These are phyloP conservation scores for Margaritifera margaritifera DNA, from an alignment of 2,888 invertebrate species.

Conservation along the genomic window DNA sequence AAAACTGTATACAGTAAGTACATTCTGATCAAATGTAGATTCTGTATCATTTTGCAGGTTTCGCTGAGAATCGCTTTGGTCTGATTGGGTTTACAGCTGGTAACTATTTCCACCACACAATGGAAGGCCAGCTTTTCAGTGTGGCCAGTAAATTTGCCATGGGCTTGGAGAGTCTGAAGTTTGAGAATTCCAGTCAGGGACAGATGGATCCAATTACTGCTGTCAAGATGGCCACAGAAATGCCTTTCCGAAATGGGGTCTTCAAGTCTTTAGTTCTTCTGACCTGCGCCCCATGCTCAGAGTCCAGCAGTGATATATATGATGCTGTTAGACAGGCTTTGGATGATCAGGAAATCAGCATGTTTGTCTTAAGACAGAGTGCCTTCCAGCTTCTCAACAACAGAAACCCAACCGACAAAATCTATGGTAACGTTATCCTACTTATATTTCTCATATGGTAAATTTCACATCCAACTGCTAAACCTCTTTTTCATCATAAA, in stretches of 20 bases:
- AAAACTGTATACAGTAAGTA: neutral
- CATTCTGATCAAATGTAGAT: neutral
- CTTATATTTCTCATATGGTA: neutral
- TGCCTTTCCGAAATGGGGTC: slow-evolving; percentile 87
- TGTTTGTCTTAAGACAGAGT: slow-evolving; percentile 56
- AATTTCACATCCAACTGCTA: neutral
- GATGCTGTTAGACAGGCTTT: slow-evolving; percentile 25
- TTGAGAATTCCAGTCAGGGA: slow-evolving; percentile 26
- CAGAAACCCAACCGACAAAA: slow-evolving; percentile 77
- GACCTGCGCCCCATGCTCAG: slow-evolving; percentile 77
- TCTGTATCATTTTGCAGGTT: slow-evolving; percentile 44
- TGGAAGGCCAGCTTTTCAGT: slow-evolving; percentile 65
- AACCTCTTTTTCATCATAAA: neutral
- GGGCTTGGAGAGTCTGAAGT: slow-evolving; percentile 52
- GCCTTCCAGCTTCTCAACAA: slow-evolving; percentile 46
- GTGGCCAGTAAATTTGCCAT: slow-evolving; percentile 51
- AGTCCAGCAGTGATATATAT: slow-evolving; percentile 69
- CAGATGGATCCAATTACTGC: slow-evolving; percentile 74
- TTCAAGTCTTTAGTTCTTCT: slow-evolving; percentile 87
- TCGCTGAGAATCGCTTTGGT: slow-evolving; percentile 80
- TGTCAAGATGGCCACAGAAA: slow-evolving; percentile 78
- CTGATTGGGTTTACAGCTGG: slow-evolving; percentile 83
- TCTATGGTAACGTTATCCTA: slow-evolving; percentile 76
- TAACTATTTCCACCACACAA: slow-evolving; percentile 82
- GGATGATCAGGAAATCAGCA: slow-evolving; percentile 42